Evolutionary conservation across 2,113 vertebrate species (phyloP), one percentile per base, ranked within the genome.

Genomic region (Piaya cayana): DNA sequence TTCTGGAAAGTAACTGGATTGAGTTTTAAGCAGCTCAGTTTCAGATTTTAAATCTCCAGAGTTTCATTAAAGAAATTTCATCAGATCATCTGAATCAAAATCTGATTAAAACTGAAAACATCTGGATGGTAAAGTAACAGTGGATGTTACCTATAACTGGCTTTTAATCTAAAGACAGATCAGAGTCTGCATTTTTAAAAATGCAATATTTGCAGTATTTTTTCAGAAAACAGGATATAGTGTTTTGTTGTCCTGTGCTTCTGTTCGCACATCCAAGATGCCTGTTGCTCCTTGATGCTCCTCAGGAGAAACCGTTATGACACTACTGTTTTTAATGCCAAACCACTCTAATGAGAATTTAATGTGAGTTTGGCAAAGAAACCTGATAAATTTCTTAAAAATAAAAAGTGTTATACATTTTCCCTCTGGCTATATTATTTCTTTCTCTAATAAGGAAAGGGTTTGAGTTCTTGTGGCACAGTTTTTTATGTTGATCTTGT

Each of bases 91-190:
- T n/a, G n/a, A n/a, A n/a, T 37, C 37, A 93, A 87, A 94, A 89
- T 83, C 90, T 95, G 81, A 96, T 88, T 95, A 91, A 90, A 86
- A 76, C 30, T 23, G 53, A 84, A 92, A 88, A 88, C 69, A 83
- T 76, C 75, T 93, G 86, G 67, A 81, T 83, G 70, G 32, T 58
- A 60, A 92, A 56, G 15, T 32, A 77, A 47, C 21, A 50, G 82
- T 32, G 20, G 20, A 21, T 50, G 30, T 47, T 88, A 20, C 21
- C 60, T 78, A 25, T 87, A 76, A 77, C 50, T 80, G 68, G 50
- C 45, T 91, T 88, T 78, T 32, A 90, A 80, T 14, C 58, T 45
- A 83, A 83, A 68, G 74, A 34, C 10, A 62, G 22, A 23, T 71
- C 39, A 89, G 32, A 10, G 18, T 30, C 70, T 55, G 25, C 8